Percentiles rank a stretch among this genome's conserved stretches.
These are phyloP conservation scores for Trachymyrmex septentrionalis DNA, from an alignment of 1,140 invertebrate genomes.

Conservation along the genomic window DNA sequence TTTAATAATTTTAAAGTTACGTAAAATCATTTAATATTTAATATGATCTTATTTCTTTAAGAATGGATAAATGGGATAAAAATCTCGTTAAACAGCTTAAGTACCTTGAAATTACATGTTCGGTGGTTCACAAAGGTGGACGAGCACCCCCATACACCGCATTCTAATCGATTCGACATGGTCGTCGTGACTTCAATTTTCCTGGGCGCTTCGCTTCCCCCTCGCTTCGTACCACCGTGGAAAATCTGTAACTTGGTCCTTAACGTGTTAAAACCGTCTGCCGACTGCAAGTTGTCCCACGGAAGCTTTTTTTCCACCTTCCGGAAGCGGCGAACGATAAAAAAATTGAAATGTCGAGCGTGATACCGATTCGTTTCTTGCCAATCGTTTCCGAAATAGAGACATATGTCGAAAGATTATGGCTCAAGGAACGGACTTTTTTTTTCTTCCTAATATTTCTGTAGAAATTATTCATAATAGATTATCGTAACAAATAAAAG, in stretches of 20 bases:
- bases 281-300: constrained; percentile 25
- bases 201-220: constrained; percentile 31
- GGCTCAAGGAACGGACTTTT: background rate
- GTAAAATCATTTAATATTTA: constrained; percentile 21
- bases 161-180: constrained; percentile 82
- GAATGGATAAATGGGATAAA: constrained; percentile 30
- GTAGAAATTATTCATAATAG: background rate
- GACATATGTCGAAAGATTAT: constrained; percentile 42
- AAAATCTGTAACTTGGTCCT: constrained; percentile 47
- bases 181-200: constrained; percentile 65
- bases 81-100: constrained; percentile 81
- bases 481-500: background rate
- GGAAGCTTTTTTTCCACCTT: constrained; percentile 49
- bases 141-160: constrained; percentile 73
- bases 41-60: background rate
- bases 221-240: constrained; percentile 31
- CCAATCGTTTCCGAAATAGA: constrained; percentile 42
- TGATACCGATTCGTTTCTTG: constrained; percentile 49
- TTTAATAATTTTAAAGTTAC: background rate
- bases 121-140: constrained; percentile 74
- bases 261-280: constrained; percentile 15
- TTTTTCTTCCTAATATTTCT: background rate
- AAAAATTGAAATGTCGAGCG: constrained; percentile 46
- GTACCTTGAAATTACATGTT: constrained; percentile 85
- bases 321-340: constrained; percentile 38